phyloP scores from a whole-genome alignment of 2,888 invertebrate genomes.

The Athalia rosae region DNA sequence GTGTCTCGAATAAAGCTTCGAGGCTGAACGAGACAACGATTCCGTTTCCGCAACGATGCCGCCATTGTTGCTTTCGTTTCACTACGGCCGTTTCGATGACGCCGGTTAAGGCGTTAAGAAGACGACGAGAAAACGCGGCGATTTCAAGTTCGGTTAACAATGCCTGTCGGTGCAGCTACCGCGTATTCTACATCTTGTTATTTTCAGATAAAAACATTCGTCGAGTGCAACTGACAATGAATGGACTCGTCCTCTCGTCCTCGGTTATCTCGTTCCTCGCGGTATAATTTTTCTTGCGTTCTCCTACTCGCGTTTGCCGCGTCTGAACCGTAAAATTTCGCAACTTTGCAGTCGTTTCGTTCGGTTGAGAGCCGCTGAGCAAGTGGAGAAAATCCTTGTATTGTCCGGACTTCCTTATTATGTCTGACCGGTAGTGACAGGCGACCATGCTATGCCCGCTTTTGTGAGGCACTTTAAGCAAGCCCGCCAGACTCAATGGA shows the following conservation, averaged over 20 bases:
- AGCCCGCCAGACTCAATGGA: slow-evolving; percentile 60
- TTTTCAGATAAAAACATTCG: neutral
- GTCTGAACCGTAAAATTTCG: too few species aligned
- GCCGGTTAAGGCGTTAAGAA: too few species aligned
- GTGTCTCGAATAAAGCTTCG: slow-evolving; percentile 6
- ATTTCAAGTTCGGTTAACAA: slow-evolving; percentile 4
- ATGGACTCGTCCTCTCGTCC: neutral
- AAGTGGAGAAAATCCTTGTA: slow-evolving; percentile 54
- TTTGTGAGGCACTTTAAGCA: slow-evolving; percentile 66
- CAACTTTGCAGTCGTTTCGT: neutral
- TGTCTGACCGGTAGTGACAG: slow-evolving; percentile 60
- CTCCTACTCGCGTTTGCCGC: neutral
- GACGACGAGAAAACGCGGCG: too few species aligned
- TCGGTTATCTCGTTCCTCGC: neutral
- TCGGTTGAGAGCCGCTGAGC: slow-evolving; percentile 33
- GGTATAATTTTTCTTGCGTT: neutral
- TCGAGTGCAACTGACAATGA: slow-evolving; percentile 27
- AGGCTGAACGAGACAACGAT: neutral
- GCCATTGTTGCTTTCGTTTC: too few species aligned
- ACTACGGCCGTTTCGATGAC: too few species aligned
- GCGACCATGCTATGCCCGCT: slow-evolving; percentile 54
- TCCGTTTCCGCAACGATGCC: neutral
- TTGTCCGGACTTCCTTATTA: slow-evolving; percentile 62
- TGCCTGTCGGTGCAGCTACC: slow-evolving; percentile 9
- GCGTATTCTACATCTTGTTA: slow-evolving; percentile 27